Percentiles rank a stretch among this genome's conserved stretches.
These are phyloP conservation scores for Natrix natrix DNA, from an alignment of 2,797 vertebrate genomes.

Conservation along the genomic window DNA sequence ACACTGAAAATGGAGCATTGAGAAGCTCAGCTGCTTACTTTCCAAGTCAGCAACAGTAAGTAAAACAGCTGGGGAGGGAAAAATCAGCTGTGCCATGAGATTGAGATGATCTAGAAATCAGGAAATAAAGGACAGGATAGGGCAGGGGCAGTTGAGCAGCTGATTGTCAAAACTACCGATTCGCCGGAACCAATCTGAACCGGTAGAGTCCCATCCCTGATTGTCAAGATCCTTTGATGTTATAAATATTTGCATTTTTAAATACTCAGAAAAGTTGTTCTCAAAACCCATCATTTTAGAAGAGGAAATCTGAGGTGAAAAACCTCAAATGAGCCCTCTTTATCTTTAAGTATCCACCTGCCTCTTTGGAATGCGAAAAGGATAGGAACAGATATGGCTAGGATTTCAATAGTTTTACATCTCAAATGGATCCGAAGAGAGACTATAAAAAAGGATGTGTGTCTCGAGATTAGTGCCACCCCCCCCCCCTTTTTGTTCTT, in stretches of 20 bases:
- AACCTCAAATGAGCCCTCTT: background rate
- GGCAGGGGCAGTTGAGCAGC: no score
- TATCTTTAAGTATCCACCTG: constrained; percentile 4
- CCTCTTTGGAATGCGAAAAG: constrained; percentile 43
- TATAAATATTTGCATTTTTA: background rate
- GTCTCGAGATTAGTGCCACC: constrained; percentile 65
- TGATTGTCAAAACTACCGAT: no score
- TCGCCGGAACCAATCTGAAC: no score
- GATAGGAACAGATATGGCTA: constrained; percentile 49
- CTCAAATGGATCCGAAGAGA: constrained; percentile 59
- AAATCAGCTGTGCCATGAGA: no score
- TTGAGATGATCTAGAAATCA: no score
- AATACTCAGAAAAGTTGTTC: background rate
- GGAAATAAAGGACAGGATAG: no score
- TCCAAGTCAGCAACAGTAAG: no score
- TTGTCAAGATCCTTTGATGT: background rate
- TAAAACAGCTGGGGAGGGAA: no score
- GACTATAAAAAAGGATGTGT: constrained; percentile 68
- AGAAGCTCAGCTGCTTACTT: no score
- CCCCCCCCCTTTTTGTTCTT: constrained; percentile 37
- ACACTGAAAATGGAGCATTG: no score
- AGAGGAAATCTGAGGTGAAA: background rate
- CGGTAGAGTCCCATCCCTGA: no score
- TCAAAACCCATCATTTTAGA: background rate
- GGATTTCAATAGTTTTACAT: constrained; percentile 56